Evolutionary conservation across 1,140 invertebrate species (phyloP).

Genomic region (Leptestheria dahalacensis): DNA sequence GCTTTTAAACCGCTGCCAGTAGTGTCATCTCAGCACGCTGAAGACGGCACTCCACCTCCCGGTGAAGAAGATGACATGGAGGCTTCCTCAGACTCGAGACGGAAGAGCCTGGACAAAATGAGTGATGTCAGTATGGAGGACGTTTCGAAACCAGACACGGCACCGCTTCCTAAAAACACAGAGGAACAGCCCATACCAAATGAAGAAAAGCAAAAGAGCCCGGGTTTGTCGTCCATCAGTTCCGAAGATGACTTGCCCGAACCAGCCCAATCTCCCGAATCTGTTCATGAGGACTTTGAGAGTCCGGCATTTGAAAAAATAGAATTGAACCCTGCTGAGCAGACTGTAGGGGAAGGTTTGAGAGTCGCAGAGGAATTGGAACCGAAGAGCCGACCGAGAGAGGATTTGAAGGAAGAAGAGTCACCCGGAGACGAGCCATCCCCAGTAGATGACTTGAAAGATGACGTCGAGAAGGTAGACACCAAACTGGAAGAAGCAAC

Average conservation of each 20-base stretch:
- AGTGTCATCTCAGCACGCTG: not conserved
- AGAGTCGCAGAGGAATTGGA: too few species aligned
- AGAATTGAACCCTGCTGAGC: not conserved
- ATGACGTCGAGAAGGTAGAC: too few species aligned
- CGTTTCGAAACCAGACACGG: not conserved
- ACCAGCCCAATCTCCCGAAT: not conserved
- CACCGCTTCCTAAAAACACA: not conserved
- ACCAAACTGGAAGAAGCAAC: conserved; percentile 8
- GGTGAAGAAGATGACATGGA: conserved; percentile 1
- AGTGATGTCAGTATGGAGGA: conserved; percentile 8
- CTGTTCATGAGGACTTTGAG: conserved; percentile 2
- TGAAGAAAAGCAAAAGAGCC: not conserved
- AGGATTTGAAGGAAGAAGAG: not conserved
- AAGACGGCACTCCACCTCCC: conserved; percentile 6
- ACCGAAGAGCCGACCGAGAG: conserved; percentile 2
- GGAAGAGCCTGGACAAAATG: conserved; percentile 2
- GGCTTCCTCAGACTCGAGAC: not conserved
- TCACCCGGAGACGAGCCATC: conserved; percentile 1
- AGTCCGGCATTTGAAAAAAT: conserved; percentile 7
- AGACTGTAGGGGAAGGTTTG: not conserved
- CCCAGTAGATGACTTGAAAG: not conserved
- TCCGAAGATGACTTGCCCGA: not conserved
- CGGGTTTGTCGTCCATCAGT: not conserved
- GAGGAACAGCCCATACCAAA: not conserved
- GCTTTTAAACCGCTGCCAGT: conserved; percentile 5